Conservation (phyloP, 1,140 invertebrate species). For the Lordiphosa collinella region DNA sequence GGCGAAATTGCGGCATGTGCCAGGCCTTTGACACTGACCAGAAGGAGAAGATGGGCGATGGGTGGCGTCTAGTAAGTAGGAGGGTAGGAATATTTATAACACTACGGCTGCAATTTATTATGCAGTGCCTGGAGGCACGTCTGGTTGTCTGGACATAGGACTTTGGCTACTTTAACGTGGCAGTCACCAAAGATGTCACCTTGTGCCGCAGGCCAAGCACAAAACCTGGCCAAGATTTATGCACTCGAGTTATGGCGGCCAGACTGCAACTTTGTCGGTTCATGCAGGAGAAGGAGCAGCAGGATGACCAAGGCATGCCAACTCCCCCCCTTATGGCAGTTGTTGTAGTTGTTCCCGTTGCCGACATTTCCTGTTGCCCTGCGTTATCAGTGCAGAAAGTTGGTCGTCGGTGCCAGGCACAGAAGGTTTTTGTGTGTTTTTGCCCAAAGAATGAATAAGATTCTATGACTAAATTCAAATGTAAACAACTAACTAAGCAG, state of each 20-base stretch:
- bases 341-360: slow-evolving; percentile 16
- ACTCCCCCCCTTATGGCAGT: neutral
- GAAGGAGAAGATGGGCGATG: neutral
- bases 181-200: slow-evolving; percentile 74
- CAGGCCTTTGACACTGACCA: neutral
- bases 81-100: slow-evolving; percentile 64
- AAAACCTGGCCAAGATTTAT: slow-evolving; percentile 62
- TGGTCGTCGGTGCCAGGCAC: slow-evolving; percentile 48
- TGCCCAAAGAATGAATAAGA: slow-evolving; percentile 10
- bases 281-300: too few relatives aligned
- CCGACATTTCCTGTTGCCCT: slow-evolving; percentile 64
- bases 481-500: too few relatives aligned
- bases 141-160: slow-evolving; percentile 14
- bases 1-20: slow-evolving; percentile 3
- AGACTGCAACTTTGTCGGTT: slow-evolving; percentile 69
- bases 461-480: slow-evolving; percentile 30
- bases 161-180: slow-evolving; percentile 42
- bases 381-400: slow-evolving; percentile 50
- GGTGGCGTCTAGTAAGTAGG: neutral
- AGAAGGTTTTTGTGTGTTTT: slow-evolving; percentile 27
- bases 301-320: too few relatives aligned
- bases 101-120: slow-evolving; percentile 72
- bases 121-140: slow-evolving; percentile 56
- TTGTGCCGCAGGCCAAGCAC: slow-evolving; percentile 13
- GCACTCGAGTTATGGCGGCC: slow-evolving; percentile 66